Base-by-base conservation (phyloP, 1,140 invertebrate species). In the Nomia melanderi region DNA sequence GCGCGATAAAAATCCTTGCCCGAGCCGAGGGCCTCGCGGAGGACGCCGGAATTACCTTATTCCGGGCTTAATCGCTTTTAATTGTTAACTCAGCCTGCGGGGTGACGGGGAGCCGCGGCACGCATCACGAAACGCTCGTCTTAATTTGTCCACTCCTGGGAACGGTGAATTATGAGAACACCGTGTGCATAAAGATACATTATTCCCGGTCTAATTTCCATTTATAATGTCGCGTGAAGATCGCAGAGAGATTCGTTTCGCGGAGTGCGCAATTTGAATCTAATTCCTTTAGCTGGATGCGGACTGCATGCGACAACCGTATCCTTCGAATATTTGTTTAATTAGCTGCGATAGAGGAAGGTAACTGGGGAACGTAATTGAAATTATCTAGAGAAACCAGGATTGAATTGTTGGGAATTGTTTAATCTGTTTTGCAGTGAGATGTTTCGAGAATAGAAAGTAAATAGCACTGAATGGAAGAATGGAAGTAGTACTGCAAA, bases 101-200 rank as follows among this genome's bases (percentile, higher is more conserved):
- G n/a, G n/a, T n/a, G n/a, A 17, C 20, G 1, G 7, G 5, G 20
- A 20, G 25, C 11, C 57, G 41, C 20, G 14, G 57, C n/a, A 2
- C 27, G 25, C 27, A 17, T n/a, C n/a, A 12, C 27, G 27, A 20
- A 50, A 12, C 12, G 47, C 8, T 50, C 47, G 47, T 20, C 54
- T 44, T 59, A 70, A 70, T 72, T 25, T 62, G 69, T 62, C 69
- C 59, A 44, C 20, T 47, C 39, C 36, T n/a, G 25, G 39, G 8
- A 50, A 20, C 69, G n/a, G 44, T 72, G 31, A 71, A 72, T 72
- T 62, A 47, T 72, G 14, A 62, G 36, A 50, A 72, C n/a, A 72
- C 2, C 29, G 12, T 8, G 20, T 29, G 27, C 54, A 8, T 11
- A 20, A 47, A 47, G 56, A 62, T 62, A 29, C 57, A 72, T 47